Evolutionary conservation across 2,888 invertebrate genomes (phyloP), one percentile per base, ranked within the genome.

Genomic region (Mesodorylaimus sp.): DNA sequence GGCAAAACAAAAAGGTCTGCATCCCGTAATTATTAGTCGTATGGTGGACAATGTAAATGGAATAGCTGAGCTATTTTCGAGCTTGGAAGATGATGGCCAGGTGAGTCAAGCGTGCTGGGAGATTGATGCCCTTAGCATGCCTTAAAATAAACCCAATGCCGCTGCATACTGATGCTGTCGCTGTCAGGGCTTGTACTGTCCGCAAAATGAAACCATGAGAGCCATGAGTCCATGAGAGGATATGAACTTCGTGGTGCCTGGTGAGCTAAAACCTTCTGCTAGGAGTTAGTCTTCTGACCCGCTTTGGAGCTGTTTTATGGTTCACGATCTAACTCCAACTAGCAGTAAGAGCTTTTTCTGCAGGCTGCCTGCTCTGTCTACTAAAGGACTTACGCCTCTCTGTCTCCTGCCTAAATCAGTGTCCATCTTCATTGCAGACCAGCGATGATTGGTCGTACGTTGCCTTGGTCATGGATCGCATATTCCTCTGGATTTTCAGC

Each of bases 1-100:
- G 37, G 61, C 61, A 2, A 59, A 59, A 26, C 50, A 59, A 37
- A 47, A 60, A 23, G 64, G 64, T 24, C 7, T 32, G 36, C 51
- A 51, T 27, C 41, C 32, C 2, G 37, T 43, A 2, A 23, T 53
- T 13, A 38, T 53, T 26, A 7, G 16, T 2, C 19, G 42, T 2
- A 19, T 53, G 19, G 36, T 51, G 13, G 36, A 44, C 24, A 53
- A 51, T 37, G 42, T 53, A 1, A 48, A 36, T 3, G 38, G 41
- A 37, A 52, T 53, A n/a, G 51, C 51, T 27, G 25, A 48, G 2
- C 51, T 48, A 39, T 53, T 51, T 27, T 5, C 39, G 26, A 47
- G 24, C 2, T 7, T 28, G 25, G 37, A 53, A 27, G 51, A 53
- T n/a, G 39, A 53, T 10, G 19, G 28, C 24, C 41, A 51, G 45